Evolutionary conservation across 2,888 invertebrate species (phyloP).

Genomic region (Sarcophaga caerulescens): DNA sequence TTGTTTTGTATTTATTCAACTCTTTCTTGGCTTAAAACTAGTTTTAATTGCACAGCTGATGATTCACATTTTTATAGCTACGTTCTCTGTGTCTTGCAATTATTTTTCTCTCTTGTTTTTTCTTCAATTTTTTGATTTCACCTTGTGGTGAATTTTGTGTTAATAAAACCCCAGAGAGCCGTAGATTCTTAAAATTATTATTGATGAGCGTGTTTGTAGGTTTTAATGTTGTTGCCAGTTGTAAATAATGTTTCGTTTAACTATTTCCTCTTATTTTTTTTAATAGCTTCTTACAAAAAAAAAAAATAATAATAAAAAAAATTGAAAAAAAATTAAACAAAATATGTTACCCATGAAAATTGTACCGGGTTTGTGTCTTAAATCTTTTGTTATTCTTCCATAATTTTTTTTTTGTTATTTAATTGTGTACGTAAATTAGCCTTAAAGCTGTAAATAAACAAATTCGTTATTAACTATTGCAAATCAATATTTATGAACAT

Average conservation of each 20-base stretch:
- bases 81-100: not conserved
- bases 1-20: slow-evolving; percentile 17
- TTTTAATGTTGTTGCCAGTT: slow-evolving; percentile 61
- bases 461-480: no score
- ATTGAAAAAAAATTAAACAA: no score
- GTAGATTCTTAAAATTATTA: not conserved
- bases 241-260: slow-evolving; percentile 6
- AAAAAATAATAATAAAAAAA: not conserved
- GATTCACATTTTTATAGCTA: slow-evolving; percentile 45
- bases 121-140: not conserved
- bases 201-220: not conserved
- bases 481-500: no score
- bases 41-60: slow-evolving; percentile 67
- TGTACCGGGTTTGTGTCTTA: slow-evolving; percentile 28
- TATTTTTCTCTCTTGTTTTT: not conserved
- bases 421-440: not conserved
- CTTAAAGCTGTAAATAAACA: not conserved
- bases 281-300: not conserved
- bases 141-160: slow-evolving; percentile 56
- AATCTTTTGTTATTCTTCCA: slow-evolving; percentile 38
- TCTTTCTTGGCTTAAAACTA: slow-evolving; percentile 42
- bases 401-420: no score
- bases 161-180: not conserved
- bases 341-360: not conserved
- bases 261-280: not conserved